Conservation (phyloP, 2,888 invertebrate species). For the Diadegma fenestrale region DNA sequence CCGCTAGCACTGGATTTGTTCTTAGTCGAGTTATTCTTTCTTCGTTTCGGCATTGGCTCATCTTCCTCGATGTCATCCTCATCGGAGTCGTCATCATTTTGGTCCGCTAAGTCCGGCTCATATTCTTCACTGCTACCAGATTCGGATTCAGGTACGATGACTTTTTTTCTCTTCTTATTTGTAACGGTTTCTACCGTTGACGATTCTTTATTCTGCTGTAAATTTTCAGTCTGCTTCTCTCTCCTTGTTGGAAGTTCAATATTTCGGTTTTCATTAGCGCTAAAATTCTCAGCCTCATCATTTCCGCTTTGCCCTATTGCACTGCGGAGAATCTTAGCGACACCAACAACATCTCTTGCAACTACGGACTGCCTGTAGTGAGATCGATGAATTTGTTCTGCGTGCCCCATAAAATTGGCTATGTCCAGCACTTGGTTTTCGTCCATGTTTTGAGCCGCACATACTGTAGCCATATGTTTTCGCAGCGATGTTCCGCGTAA, state of each 20-base stretch:
- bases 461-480: slow-evolving; percentile 58
- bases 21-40: neutral
- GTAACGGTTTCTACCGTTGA: neutral
- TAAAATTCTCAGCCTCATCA: neutral
- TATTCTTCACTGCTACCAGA: neutral
- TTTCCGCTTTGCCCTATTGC: neutral
- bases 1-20: neutral
- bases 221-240: too few species aligned
- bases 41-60: neutral
- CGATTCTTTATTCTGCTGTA: too few species aligned
- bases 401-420: too few species aligned
- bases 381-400: slow-evolving; percentile 49
- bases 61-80: neutral
- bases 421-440: slow-evolving; percentile 51
- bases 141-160: neutral
- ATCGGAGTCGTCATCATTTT: neutral
- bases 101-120: neutral
- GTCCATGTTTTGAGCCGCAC: slow-evolving; percentile 49
- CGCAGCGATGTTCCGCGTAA: slow-evolving; percentile 46
- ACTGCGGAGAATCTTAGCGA: slow-evolving; percentile 43
- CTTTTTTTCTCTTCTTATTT: neutral
- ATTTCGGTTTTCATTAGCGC: neutral
- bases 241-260: neutral
- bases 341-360: slow-evolving; percentile 45
- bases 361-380: slow-evolving; percentile 47